Evolutionary conservation across 2,888 invertebrate species (phyloP), one percentile per base, ranked within the genome.

Genomic region (Morpho helenor): DNA sequence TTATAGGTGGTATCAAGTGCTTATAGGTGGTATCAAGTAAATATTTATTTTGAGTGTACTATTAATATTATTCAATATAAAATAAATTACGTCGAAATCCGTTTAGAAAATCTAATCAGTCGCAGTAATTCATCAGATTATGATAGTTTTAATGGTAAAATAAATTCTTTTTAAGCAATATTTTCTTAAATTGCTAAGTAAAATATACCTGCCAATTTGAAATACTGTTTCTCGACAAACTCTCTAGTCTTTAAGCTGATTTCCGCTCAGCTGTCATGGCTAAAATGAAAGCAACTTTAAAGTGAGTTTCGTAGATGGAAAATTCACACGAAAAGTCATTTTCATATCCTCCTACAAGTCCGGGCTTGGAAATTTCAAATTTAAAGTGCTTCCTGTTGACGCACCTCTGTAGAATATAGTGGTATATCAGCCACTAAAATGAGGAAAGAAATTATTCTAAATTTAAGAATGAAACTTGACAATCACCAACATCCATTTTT

Each of bases 331-430:
- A 48, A 54, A 54, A 54, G 48, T 54, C 54, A 54, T 54, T 54
- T 54, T 54, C 54, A 54, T 48, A 54, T 54, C 54, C 54, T 22
- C 8, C 54, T 48, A 46, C 48, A 48, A 54, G 54, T 8, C 48
- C 22, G 54, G 48, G 54, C 54, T 54, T 54, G 54, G 54, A 54
- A 54, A 54, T 54, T 54, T 54, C 54, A 54, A 54, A 54, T 54
- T 54, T 54, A 54, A 54, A 54, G 54, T 54, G 54, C 48, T 54
- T 54, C 52, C 54, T 51, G 54, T 54, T 48, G 54, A 54, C 47
- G 48, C 54, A 54, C 54, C 54, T 47, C 47, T 42, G 23, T 42
- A 48, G 48, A 48, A 54, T 54, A 48, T 42, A 48, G 48, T 16
- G 9, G 54, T 48, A 48, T 54, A 54, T 48, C 47, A 53, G 45